Evolutionary conservation across 2,797 vertebrate genomes (phyloP), one percentile per base, ranked within the genome.

Genomic region (Sylvilagus floridanus): DNA sequence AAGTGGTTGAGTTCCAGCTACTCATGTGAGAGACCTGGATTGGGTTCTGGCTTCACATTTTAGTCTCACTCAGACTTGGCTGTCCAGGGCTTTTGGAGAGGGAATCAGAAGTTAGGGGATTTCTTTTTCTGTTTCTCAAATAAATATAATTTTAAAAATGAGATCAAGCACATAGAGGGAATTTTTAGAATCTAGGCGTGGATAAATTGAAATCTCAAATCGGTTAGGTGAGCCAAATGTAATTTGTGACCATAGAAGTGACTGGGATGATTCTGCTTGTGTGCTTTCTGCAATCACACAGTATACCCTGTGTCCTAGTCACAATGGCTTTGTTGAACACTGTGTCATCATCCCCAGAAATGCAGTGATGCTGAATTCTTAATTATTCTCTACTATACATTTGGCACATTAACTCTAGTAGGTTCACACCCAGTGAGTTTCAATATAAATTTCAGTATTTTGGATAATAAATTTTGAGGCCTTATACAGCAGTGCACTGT

Each of bases 401-500:
- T 90, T 30, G 72, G 30, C 69, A 32, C 84, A 75, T 71, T 62
- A 93, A 86, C 72, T 77, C 19, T n/a, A 86, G 62, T 42, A 82
- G 32, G 32, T 73, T 95, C 54, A 12, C 5, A 11, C 85, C 54
- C 52, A 69, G 69, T 60, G 88, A 78, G 50, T 19, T 57, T 32
- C 42, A 54, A 6, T 7, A 63, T 50, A 85, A 72, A 90, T 26
- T 78, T 26, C 6, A 50, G 30, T 57, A 83, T 85, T 94, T 83
- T 47, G 28, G 30, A 19, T 79, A 94, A 75, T 85, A 50, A 50
- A 86, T 93, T 79, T 52, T 79, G 73, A 92, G n/a, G 22, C 93
- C 54, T 9, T 9, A 24, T 21, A 13, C 65, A 22, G 13, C 28
- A 82, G 2, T 63, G 24, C 3, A 28, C 11, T 65, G 14, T 78